These are phyloP conservation scores for Chionodraco myersi DNA, from an alignment of 2,113 vertebrate genomes.

Conservation along the genomic window DNA sequence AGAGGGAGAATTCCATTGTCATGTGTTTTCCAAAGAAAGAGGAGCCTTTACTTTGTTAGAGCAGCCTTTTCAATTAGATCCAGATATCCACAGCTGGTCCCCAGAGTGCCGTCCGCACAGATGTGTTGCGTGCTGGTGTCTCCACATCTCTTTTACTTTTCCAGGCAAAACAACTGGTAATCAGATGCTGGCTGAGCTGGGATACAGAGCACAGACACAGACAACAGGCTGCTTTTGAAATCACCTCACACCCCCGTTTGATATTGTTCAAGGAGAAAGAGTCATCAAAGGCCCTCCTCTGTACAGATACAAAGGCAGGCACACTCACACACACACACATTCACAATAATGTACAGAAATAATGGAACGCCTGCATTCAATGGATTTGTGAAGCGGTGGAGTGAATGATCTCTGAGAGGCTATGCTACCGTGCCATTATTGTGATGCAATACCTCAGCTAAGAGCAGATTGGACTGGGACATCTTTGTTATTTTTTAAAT, in stretches of 20 bases:
- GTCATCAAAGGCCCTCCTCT: constrained; percentile 54
- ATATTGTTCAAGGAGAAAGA: constrained; percentile 77
- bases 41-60: constrained; percentile 59
- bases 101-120: constrained; percentile 59
- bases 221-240: constrained; percentile 68
- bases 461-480: neutral
- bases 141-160: constrained; percentile 56
- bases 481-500: neutral
- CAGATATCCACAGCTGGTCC: constrained; percentile 71
- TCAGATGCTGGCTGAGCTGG: constrained; percentile 61
- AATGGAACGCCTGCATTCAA: constrained; percentile 23
- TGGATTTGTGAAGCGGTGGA: constrained; percentile 24
- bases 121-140: constrained; percentile 68
- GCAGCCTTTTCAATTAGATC: constrained; percentile 74
- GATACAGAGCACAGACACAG: constrained; percentile 44
- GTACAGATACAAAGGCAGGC: constrained; percentile 41
- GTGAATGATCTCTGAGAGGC: constrained; percentile 23
- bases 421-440: constrained; percentile 18
- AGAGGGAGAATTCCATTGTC: constrained; percentile 64
- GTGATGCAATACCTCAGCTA: neutral
- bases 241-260: constrained; percentile 71
- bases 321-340: constrained; percentile 34
- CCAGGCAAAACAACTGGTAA: constrained; percentile 63
- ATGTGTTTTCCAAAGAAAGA: constrained; percentile 64
- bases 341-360: constrained; percentile 42